phyloP scores from a whole-genome alignment of 2,888 invertebrate species.

The Biston betularia region DNA sequence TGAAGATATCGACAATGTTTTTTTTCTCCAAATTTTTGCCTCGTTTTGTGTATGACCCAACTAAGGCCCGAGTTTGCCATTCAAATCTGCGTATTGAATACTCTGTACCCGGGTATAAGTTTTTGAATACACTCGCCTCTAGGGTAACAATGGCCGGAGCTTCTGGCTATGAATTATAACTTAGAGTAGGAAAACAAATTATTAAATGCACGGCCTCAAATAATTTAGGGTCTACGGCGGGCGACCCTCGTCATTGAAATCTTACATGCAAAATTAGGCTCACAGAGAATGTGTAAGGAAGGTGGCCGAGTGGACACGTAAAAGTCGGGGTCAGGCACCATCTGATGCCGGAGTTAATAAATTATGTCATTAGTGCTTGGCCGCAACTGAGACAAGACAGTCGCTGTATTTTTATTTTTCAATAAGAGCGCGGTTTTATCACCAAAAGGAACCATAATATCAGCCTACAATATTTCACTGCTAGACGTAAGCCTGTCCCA shows the following conservation, averaged over 20 bases:
- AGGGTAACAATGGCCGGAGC: constrained; percentile 47
- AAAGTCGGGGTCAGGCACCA: constrained; percentile 27
- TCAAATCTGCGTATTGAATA: constrained; percentile 33
- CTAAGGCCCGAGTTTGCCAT: constrained; percentile 15
- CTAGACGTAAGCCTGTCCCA: too few species aligned
- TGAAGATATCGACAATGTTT: too few species aligned
- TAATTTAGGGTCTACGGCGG: constrained; percentile 49
- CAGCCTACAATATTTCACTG: too few species aligned
- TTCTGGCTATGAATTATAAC: constrained; percentile 51
- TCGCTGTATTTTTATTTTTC: background rate
- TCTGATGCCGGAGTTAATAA: constrained; percentile 34
- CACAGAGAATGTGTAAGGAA: constrained; percentile 50
- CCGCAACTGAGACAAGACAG: constrained; percentile 2
- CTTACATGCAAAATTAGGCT: constrained; percentile 51
- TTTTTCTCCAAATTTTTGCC: too few species aligned
- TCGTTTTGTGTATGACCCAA: too few species aligned
- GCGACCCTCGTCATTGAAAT: constrained; percentile 60
- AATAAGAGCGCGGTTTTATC: too few species aligned
- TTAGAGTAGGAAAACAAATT: constrained; percentile 51
- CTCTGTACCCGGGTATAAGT: constrained; percentile 24
- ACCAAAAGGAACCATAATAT: too few species aligned
- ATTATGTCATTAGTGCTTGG: constrained; percentile 33
- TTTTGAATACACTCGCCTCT: constrained; percentile 29
- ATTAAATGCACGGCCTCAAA: constrained; percentile 53
- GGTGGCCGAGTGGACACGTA: constrained; percentile 35